These are phyloP conservation scores for Sinodicranocentrus sp. DNA, from an alignment of 2,888 invertebrate species.

Conservation along the genomic window DNA sequence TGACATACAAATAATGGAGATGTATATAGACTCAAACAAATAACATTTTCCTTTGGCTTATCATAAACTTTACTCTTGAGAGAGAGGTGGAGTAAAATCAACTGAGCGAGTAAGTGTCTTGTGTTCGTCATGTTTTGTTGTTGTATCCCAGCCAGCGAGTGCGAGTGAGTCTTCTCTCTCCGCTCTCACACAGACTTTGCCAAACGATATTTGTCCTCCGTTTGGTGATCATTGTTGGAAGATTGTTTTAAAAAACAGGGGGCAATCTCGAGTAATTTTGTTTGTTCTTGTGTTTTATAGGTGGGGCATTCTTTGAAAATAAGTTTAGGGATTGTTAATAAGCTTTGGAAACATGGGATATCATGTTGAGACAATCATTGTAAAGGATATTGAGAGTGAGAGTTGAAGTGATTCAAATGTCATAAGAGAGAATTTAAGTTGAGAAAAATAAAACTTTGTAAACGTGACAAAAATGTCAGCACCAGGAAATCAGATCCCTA, in stretches of 20 bases:
- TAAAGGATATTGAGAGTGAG: no score
- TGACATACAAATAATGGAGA: slow-evolving; percentile 53
- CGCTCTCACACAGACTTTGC: slow-evolving; percentile 45
- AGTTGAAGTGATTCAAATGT: no score
- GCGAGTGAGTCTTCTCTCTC: slow-evolving; percentile 45
- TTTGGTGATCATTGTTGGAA: slow-evolving; percentile 35
- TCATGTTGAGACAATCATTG: no score
- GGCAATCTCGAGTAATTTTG: no score
- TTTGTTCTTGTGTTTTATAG: no score
- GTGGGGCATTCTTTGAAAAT: no score
- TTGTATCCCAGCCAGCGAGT: slow-evolving; percentile 30
- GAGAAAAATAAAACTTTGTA: no score
- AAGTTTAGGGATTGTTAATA: no score
- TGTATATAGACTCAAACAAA: slow-evolving; percentile 62
- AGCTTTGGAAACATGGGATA: no score
- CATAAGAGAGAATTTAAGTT: no score
- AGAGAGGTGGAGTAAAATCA: slow-evolving; percentile 55
- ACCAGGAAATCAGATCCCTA: slow-evolving; percentile 44
- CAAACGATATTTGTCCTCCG: slow-evolving; percentile 58
- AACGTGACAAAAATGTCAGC: no score
- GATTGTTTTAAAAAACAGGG: no score
- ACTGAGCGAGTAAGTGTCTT: slow-evolving; percentile 55
- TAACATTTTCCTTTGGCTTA: slow-evolving; percentile 66
- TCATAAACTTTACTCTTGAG: slow-evolving; percentile 64
- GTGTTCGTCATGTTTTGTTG: slow-evolving; percentile 46